Percentiles rank a stretch among this genome's conserved stretches.
These are phyloP conservation scores for Hypsopygia costalis DNA, from an alignment of 2,888 invertebrate species.

Conservation along the genomic window DNA sequence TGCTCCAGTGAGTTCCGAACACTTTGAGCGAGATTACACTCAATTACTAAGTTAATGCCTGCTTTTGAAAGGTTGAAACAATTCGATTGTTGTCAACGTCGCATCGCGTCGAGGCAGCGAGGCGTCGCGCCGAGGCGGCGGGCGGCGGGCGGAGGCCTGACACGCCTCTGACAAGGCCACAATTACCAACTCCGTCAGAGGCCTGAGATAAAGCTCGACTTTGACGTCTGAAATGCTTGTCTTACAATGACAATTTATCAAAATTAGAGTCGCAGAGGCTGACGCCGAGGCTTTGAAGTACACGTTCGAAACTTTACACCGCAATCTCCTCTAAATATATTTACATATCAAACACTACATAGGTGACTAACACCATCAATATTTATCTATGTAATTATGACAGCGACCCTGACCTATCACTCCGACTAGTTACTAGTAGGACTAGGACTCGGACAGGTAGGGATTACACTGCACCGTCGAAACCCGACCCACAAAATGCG, in stretches of 20 bases:
- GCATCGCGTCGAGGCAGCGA: slow-evolving; percentile 1
- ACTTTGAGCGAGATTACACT: slow-evolving; percentile 22
- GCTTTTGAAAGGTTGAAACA: slow-evolving; percentile 17
- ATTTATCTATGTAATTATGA: too few species aligned
- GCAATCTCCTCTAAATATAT: too few species aligned
- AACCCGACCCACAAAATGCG: too few species aligned
- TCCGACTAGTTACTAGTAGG: too few species aligned
- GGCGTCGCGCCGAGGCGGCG: neutral
- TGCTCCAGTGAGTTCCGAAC: slow-evolving; percentile 6
- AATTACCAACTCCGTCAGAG: slow-evolving; percentile 16
- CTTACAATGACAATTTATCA: slow-evolving; percentile 21
- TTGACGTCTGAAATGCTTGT: slow-evolving; percentile 17
- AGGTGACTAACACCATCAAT: too few species aligned
- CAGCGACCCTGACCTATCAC: too few species aligned
- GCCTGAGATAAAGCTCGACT: slow-evolving; percentile 17
- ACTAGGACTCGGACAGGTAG: too few species aligned
- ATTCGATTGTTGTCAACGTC: slow-evolving; percentile 20
- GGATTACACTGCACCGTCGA: too few species aligned
- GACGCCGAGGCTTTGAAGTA: too few species aligned
- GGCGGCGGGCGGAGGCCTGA: slow-evolving; percentile 5
- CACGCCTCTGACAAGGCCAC: slow-evolving; percentile 18
- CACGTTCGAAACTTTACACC: neutral
- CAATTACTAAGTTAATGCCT: slow-evolving; percentile 23
- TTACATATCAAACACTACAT: too few species aligned
- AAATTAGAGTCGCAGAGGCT: slow-evolving; percentile 12